Evolutionary conservation across 1,140 invertebrate species (phyloP).

Genomic region (Brachionus plicatilis): DNA sequence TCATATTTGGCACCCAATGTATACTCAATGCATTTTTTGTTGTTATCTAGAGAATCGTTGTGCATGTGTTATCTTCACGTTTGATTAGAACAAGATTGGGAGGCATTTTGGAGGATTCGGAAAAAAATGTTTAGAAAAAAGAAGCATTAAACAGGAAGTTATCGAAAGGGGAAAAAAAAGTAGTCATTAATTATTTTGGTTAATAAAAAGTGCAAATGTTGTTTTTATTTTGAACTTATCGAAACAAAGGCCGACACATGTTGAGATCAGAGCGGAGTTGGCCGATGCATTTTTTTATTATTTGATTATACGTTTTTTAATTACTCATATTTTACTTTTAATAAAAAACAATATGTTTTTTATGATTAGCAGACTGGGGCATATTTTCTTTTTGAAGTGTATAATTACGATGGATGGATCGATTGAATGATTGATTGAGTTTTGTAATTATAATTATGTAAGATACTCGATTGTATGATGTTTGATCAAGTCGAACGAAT

Average conservation of each 20-base stretch:
- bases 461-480: neutral
- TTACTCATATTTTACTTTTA: slow-evolving; percentile 31
- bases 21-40: neutral
- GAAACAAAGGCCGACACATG: neutral
- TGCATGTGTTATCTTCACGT: neutral
- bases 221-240: neutral
- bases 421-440: neutral
- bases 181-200: neutral
- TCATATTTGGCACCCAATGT: neutral
- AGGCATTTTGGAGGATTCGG: neutral
- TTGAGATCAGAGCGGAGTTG: neutral
- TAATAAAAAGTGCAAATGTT: neutral
- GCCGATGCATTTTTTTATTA: neutral
- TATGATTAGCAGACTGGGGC: neutral
- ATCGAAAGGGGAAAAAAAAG: neutral
- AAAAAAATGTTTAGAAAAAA: neutral
- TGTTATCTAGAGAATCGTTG: neutral
- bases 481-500: slow-evolving; percentile 27
- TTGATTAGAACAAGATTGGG: neutral
- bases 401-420: neutral
- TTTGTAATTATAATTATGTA: slow-evolving; percentile 20
- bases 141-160: neutral
- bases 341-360: neutral
- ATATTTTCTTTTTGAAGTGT: slow-evolving; percentile 1
- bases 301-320: slow-evolving; percentile 32